Evolutionary conservation across 2,113 vertebrate species (phyloP).

Genomic region (Dolichallabes microphthalmus): DNA sequence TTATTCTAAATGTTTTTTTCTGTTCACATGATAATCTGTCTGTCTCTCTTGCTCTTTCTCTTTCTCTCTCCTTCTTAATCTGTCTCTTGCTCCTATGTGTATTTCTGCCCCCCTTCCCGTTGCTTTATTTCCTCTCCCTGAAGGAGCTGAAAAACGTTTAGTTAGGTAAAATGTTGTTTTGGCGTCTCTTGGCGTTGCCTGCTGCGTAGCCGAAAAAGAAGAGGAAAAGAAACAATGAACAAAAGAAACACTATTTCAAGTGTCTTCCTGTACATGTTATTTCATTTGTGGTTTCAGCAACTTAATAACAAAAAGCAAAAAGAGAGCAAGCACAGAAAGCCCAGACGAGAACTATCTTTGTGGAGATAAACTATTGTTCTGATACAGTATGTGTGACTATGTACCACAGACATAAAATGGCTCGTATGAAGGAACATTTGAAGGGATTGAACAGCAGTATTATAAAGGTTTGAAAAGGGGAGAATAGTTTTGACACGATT

Average conservation of each 20-base stretch:
- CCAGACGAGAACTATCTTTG: conserved; percentile 10
- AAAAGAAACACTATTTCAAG: conserved; percentile 40
- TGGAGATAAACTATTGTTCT: neutral
- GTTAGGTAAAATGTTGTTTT: conserved; percentile 37
- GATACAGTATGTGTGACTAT: conserved; percentile 24
- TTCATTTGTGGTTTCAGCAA: conserved; percentile 42
- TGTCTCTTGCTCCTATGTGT: neutral
- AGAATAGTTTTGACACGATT: conserved; percentile 42
- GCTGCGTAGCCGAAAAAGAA: conserved; percentile 35
- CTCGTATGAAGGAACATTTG: conserved; percentile 13
- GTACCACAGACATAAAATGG: conserved; percentile 11
- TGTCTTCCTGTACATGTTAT: conserved; percentile 53
- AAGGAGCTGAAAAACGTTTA: conserved; percentile 29
- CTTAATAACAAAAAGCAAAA: conserved; percentile 15
- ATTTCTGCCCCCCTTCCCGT: neutral
- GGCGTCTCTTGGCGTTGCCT: conserved; percentile 45
- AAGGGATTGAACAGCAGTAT: conserved; percentile 25
- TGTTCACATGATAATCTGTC: conserved; percentile 65
- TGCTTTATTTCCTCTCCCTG: conserved; percentile 13
- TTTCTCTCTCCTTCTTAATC: neutral
- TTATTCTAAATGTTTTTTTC: conserved; percentile 60
- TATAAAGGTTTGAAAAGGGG: conserved; percentile 30
- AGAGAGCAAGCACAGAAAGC: conserved; percentile 28
- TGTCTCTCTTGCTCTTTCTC: conserved; percentile 46
- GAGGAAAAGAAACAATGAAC: conserved; percentile 30